phyloP scores from a whole-genome alignment of 2,113 vertebrate species.

The Gobiocypris rarus region DNA sequence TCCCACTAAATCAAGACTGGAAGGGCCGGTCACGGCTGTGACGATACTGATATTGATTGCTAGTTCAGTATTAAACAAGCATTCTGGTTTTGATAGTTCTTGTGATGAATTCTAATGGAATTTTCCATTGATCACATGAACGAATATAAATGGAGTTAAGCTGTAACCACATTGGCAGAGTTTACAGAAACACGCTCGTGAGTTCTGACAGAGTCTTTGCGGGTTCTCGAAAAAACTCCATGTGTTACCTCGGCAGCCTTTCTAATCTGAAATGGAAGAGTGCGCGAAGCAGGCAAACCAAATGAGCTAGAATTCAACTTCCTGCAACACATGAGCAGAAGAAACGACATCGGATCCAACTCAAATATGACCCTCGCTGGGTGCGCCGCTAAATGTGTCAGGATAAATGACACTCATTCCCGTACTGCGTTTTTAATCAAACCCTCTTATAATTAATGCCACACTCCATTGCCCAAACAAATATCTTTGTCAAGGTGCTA shows the following conservation, averaged over 20 bases:
- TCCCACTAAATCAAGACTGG: constrained; percentile 35
- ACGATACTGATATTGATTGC: constrained; percentile 49
- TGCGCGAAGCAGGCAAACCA: constrained; percentile 36
- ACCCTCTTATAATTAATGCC: constrained; percentile 80
- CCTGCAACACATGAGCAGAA: constrained; percentile 36
- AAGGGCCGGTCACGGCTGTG: constrained; percentile 34
- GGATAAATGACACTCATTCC: constrained; percentile 79
- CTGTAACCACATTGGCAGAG: constrained; percentile 1
- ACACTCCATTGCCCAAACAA: constrained; percentile 83
- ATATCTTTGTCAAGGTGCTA: constrained; percentile 83
- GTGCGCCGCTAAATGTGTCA: constrained; percentile 66
- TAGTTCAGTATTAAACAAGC: constrained; percentile 42
- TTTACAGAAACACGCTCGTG: constrained; percentile 10
- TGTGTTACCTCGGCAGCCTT: constrained; percentile 37
- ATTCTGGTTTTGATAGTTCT: constrained; percentile 26
- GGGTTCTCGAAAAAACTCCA: neutral
- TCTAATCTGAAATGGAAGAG: constrained; percentile 45
- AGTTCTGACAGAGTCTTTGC: neutral
- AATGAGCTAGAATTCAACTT: constrained; percentile 53
- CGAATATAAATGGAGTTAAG: constrained; percentile 14
- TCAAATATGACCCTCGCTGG: constrained; percentile 68
- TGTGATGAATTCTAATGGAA: constrained; percentile 33
- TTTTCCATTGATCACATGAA: constrained; percentile 23
- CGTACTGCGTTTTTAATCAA: constrained; percentile 76
- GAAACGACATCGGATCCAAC: constrained; percentile 58